Evolutionary conservation across 2,797 vertebrate species (phyloP), one percentile per base, ranked within the genome.

Genomic region (Choloepus didactylus): DNA sequence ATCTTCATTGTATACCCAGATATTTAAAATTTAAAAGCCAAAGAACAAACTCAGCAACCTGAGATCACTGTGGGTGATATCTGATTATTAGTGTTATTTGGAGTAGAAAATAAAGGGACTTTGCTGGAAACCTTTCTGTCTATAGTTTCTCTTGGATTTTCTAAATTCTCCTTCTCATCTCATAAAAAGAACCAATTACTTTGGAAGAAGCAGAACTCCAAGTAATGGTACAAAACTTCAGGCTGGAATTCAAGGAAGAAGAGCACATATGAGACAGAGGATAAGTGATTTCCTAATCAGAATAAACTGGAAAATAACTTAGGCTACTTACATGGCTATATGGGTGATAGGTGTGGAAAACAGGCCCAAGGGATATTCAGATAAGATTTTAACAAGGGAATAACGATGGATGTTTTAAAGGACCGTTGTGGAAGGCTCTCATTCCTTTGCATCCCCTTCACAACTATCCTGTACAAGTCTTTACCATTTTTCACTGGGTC

Each of bases 31-130:
- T 62, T 75, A 51, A 79, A 31, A 9, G 31, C 21, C 44, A 66
- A 87, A 64, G 12, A 60, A 75, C 27, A 62, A 19, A 69, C 18
- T 66, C 31, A 29, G 19, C 72, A 92, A 12, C 0, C 19, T 90
- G 56, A 95, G 84, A 92, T 87, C 51, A 38, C 27, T 51, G 1
- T 73, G 62, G 14, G 16, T 67, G 82, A 89, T 69, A 77, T 87
- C n/a, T 84, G 21, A 41, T 64, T 92, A 93, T 73, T 82, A 89
- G 60, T 12, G 8, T 19, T 7, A 81, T 72, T 81, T 76, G 60
- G 10, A 83, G 25, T 72, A 73, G 18, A 80, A 96, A 92, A 73
- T 56, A 89, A 69, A 95, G 67, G 7, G 3, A 51, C 31, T 90
- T 69, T 18, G 10, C 38, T 66, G 46, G 91, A 88, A 84, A 51